phyloP scores from a whole-genome alignment of 2,888 invertebrate genomes.

The Sclerodermus sp. region DNA sequence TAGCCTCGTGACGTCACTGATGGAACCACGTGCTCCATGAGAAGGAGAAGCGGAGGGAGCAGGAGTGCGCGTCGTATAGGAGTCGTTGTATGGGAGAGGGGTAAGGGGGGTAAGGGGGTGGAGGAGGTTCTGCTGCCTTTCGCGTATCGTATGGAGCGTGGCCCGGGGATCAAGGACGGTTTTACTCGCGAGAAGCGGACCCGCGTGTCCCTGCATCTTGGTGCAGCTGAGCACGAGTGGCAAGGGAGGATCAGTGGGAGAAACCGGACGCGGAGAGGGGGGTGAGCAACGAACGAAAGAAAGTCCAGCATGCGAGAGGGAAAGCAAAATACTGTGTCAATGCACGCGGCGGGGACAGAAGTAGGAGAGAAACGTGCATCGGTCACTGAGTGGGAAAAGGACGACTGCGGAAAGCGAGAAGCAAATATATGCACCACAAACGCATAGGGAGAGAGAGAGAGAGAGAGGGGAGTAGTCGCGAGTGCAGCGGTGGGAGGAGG shows the following conservation, averaged over 20 bases:
- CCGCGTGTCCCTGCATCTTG: conserved; percentile 38
- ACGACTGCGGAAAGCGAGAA: not conserved
- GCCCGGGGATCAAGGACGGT: conserved; percentile 55
- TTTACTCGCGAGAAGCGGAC: conserved; percentile 47
- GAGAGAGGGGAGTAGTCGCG: conserved; percentile 20
- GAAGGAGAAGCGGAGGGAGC: too few relatives aligned
- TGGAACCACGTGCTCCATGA: too few relatives aligned
- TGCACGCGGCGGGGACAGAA: too few relatives aligned
- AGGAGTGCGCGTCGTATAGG: too few relatives aligned
- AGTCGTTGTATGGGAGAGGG: conserved; percentile 14
- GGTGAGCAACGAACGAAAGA: not conserved
- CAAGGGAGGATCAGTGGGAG: too few relatives aligned
- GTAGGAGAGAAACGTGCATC: too few relatives aligned
- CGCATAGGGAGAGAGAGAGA: conserved; percentile 15
- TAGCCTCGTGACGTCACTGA: too few relatives aligned
- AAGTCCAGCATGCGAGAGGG: too few relatives aligned
- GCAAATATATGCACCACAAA: conserved; percentile 4
- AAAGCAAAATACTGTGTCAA: too few relatives aligned
- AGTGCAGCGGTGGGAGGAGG: conserved; percentile 6
- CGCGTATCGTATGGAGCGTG: conserved; percentile 44
- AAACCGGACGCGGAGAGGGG: conserved; percentile 1
- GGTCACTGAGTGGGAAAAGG: too few relatives aligned
- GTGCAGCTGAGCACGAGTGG: conserved; percentile 12
- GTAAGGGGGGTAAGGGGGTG: conserved; percentile 15
- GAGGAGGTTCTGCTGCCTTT: conserved; percentile 18